Evolutionary conservation across 30 jellyfish, hydroid and myxozoan species (phyloP).

Genomic region (Cassiopea andromeda): DNA sequence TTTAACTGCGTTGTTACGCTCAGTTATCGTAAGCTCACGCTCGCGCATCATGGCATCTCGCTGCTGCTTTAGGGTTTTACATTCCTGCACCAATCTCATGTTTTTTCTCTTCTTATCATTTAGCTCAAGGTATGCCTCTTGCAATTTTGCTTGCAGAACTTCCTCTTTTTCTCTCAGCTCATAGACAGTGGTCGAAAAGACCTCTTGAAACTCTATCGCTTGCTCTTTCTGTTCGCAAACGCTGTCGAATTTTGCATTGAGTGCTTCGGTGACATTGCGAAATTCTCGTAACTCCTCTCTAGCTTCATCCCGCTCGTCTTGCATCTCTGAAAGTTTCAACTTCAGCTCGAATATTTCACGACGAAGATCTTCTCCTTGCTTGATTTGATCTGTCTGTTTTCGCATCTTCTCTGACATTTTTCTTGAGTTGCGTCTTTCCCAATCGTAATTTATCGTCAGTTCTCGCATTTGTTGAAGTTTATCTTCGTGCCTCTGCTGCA

Average conservation of each 20-base stretch:
- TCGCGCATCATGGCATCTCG: constrained; percentile 62
- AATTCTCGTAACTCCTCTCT: constrained; percentile 73
- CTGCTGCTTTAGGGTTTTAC: constrained; percentile 67
- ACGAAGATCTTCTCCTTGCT: constrained; percentile 68
- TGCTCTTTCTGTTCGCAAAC: constrained; percentile 72
- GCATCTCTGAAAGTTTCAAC: constrained; percentile 73
- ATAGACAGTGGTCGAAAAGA: constrained; percentile 49
- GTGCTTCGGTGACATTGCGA: constrained; percentile 85
- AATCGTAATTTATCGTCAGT: constrained; percentile 86
- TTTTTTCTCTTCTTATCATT: constrained; percentile 64
- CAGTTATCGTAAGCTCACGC: constrained; percentile 75
- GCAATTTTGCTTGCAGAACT: constrained; percentile 45
- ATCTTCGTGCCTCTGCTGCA: constrained; percentile 77
- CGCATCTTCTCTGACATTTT: constrained; percentile 79
- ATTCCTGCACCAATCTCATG: constrained; percentile 65
- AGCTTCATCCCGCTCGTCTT: constrained; percentile 80
- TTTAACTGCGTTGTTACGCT: constrained; percentile 55
- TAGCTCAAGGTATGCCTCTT: constrained; percentile 50
- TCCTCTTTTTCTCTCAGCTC: constrained; percentile 47
- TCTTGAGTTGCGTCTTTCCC: constrained; percentile 75
- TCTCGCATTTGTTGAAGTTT: constrained; percentile 79
- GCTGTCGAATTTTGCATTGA: constrained; percentile 74
- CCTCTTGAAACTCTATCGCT: constrained; percentile 59
- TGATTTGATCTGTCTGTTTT: constrained; percentile 67
- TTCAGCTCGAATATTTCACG: constrained; percentile 74